phyloP scores from a whole-genome alignment of 2,797 vertebrate species.

The Coregonus sp. region DNA sequence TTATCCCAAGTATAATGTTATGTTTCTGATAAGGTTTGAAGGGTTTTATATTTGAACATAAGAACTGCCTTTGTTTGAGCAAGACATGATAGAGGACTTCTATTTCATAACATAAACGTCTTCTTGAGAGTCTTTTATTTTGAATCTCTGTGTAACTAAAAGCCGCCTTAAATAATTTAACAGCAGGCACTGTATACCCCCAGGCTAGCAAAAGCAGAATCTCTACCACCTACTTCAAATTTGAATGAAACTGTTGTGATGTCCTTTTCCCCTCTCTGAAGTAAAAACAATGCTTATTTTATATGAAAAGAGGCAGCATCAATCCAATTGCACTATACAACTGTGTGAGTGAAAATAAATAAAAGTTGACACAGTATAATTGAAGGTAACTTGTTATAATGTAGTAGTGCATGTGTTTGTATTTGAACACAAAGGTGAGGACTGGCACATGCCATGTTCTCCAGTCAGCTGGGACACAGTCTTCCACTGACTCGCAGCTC shows the following conservation, averaged over 20 bases:
- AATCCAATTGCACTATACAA: slow-evolving; percentile 52
- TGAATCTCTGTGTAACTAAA: slow-evolving; percentile 67
- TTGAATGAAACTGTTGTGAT: slow-evolving; percentile 77
- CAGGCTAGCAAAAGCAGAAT: slow-evolving; percentile 64
- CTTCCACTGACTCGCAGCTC: slow-evolving; percentile 63
- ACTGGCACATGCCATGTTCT: slow-evolving; percentile 74
- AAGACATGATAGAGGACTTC: slow-evolving; percentile 34
- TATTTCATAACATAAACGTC: slow-evolving; percentile 57
- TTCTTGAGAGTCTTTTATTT: slow-evolving; percentile 69
- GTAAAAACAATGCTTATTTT: slow-evolving; percentile 52
- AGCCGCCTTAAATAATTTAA: slow-evolving; percentile 76
- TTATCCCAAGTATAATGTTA: slow-evolving; percentile 48
- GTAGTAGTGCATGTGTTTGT: slow-evolving; percentile 66
- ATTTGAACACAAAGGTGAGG: slow-evolving; percentile 73
- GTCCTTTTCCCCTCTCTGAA: slow-evolving; percentile 64
- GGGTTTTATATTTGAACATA: slow-evolving; percentile 51
- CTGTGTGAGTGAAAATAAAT: slow-evolving; percentile 62
- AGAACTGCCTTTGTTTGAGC: slow-evolving; percentile 47
- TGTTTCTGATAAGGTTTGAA: slow-evolving; percentile 29
- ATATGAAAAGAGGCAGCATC: slow-evolving; percentile 51
- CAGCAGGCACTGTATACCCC: slow-evolving; percentile 63
- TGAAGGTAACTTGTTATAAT: slow-evolving; percentile 74
- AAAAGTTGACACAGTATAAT: slow-evolving; percentile 74
- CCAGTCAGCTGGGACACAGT: slow-evolving; percentile 66
- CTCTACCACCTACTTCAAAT: slow-evolving; percentile 77